Conservation (phyloP, 2,888 invertebrate species). For the Melieria picta region DNA sequence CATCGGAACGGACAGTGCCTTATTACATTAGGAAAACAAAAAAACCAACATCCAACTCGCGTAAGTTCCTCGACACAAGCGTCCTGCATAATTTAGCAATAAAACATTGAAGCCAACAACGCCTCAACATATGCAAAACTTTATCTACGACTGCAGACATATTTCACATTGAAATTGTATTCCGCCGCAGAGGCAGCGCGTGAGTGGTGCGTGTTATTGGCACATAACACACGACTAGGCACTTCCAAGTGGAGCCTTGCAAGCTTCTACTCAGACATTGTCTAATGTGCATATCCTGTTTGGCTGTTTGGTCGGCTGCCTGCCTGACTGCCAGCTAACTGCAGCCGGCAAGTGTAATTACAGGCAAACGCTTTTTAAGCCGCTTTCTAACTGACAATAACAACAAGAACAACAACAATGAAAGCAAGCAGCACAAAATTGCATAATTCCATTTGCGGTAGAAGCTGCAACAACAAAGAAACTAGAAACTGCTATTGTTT, state of each 20-base stretch:
- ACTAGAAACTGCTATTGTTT: constrained; percentile 20
- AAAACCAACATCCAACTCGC: too few species aligned
- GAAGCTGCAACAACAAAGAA: constrained; percentile 3
- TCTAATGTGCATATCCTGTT: not conserved
- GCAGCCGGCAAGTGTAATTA: constrained; percentile 26
- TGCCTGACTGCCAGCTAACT: constrained; percentile 6
- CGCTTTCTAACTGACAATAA: constrained; percentile 31
- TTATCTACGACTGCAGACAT: not conserved
- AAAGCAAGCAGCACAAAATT: not conserved
- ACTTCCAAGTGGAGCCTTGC: too few species aligned
- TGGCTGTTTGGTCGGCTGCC: not conserved
- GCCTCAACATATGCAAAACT: constrained; percentile 33
- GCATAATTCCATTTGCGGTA: constrained; percentile 25
- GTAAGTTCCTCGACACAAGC: too few species aligned
- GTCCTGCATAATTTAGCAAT: constrained; percentile 12
- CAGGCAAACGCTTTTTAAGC: constrained; percentile 32
- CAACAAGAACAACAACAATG: constrained; percentile 11
- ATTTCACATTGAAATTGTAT: not conserved
- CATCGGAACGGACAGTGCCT: too few species aligned
- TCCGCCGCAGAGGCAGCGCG: not conserved
- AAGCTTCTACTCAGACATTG: not conserved
- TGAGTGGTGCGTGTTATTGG: constrained; percentile 41
- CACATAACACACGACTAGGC: constrained; percentile 42
- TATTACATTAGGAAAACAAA: too few species aligned
- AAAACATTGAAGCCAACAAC: constrained; percentile 6